Evolutionary conservation across 2,113 vertebrate genomes (phyloP), one percentile per base, ranked within the genome.

Genomic region (Willisornis vidua): DNA sequence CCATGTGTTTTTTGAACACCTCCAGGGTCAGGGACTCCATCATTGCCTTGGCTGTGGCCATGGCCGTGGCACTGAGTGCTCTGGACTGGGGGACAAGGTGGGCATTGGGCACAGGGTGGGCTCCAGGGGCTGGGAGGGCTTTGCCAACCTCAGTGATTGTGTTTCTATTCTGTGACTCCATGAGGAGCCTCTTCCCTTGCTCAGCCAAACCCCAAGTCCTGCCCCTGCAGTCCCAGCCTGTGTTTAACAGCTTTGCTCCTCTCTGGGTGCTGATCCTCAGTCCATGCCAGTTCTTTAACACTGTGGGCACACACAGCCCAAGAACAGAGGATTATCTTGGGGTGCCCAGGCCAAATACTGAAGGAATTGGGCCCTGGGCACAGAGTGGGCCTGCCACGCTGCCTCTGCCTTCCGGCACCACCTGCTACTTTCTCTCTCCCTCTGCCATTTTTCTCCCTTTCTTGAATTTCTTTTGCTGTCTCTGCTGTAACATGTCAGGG

Each of bases 61-160:
- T 51, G 49, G 49, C 49, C 13, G 31, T 62, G 80, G 20, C 80
- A 45, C 46, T 72, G 0, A 35, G 79, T 0, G 65, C 65, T 35
- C 46, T 43, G 80, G 54, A 23, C 24, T 71, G 35, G 55, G 46
- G 46, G 20, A 43, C 39, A 39, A 39, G 39, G 39, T 39, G 39
- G 39, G 39, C 39, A 57, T 48, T 2, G 6, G 25, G 57, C 58
- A 33, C 33, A 73, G 48, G 2, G 0, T 4, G 68, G n/a, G 2
- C 14, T 55, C 2, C 0, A 8, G 19, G 46, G 8, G 3, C 41
- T 31, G 10, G 59, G 23, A 29, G 19, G 7, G 0, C 1, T 75
- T 75, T 85, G 19, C 71, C 71, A 45, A 28, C 72, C 45, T 31
- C 8, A 5, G 3, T 4, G 31, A 33, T 10, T 16, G 58, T 31